These are phyloP conservation scores for Paracanthobrama guichenoti DNA, from an alignment of 2,113 vertebrate species.

Conservation along the genomic window DNA sequence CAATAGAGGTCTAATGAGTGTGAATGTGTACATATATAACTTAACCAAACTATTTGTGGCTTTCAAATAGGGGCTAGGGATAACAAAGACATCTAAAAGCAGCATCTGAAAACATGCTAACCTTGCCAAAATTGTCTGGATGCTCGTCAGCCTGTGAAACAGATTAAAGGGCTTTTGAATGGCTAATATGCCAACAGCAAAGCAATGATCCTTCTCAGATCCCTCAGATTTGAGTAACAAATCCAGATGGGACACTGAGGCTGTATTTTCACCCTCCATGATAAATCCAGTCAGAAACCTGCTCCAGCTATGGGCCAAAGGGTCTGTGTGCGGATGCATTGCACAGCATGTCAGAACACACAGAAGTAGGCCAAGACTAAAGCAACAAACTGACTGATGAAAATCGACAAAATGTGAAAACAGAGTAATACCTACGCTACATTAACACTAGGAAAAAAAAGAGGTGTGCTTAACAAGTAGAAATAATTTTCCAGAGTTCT, in stretches of 20 bases:
- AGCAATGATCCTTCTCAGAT: constrained; percentile 48
- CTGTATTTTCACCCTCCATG: neutral
- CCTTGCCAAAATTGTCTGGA: constrained; percentile 3
- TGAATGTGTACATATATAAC: neutral
- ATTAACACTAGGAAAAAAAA: too few species aligned
- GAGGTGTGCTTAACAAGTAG: too few species aligned
- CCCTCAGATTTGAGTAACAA: constrained; percentile 49
- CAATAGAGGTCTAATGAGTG: neutral
- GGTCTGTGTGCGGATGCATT: neutral
- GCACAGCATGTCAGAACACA: neutral
- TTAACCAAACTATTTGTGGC: constrained; percentile 3
- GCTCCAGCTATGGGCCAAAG: constrained; percentile 1
- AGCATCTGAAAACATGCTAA: neutral
- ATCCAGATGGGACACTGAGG: constrained; percentile 43
- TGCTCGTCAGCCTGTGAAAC: constrained; percentile 35
- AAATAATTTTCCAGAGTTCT: neutral
- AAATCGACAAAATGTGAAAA: neutral
- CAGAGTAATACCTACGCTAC: neutral
- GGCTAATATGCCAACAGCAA: constrained; percentile 50
- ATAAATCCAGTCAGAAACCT: constrained; percentile 21
- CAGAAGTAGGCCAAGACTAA: constrained; percentile 7
- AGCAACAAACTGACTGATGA: neutral
- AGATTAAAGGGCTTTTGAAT: constrained; percentile 51
- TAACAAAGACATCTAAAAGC: constrained; percentile 3
- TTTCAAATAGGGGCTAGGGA: neutral